Evolutionary conservation across 2,888 invertebrate genomes (phyloP), one percentile per base, ranked within the genome.

Genomic region (Phaedon cochleariae): DNA sequence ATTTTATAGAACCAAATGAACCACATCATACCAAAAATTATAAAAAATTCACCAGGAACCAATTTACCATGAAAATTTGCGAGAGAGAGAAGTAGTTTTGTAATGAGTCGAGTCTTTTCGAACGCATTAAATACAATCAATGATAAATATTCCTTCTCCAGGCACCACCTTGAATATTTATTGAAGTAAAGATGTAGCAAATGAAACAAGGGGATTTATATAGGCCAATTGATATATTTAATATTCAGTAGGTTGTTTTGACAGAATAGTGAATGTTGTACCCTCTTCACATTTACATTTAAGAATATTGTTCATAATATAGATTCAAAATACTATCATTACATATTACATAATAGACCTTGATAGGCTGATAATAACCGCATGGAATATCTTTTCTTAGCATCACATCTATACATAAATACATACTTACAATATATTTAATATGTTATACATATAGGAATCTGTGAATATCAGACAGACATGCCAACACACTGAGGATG

Each of bases 401-500:
- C 68, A 70, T 73, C 74, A 81, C 80, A 80, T 76, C 79, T 80
- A 81, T 81, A 80, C 79, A 80, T 79, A 81, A 77, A 79, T 80
- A 79, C 78, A 81, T 80, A 79, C 79, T 81, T 80, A 81, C 78
- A 80, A 71, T 77, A 73, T 72, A 68, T 41, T 34, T 34, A 34
- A 34, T 34, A 34, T 26, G 26, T 26, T 26, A 26, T 26, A 74
- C 73, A 72, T 68, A 57, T 65, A 59, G 45, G 62, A 70, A 54
- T 67, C 65, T 45, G 64, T 70, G 70, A 65, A 60, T 61, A 62
- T 64, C 63, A 64, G 67, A 74, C 79, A 80, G 81, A 73, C 81
- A 79, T 81, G 81, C 83, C 77, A 74, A 84, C 87, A 86, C 87
- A 88, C 89, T 89, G 87, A 87, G 85, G 87, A 88, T 88, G 89